phyloP scores from a whole-genome alignment of 2,113 vertebrate species.

The Calidris pygmaea region DNA sequence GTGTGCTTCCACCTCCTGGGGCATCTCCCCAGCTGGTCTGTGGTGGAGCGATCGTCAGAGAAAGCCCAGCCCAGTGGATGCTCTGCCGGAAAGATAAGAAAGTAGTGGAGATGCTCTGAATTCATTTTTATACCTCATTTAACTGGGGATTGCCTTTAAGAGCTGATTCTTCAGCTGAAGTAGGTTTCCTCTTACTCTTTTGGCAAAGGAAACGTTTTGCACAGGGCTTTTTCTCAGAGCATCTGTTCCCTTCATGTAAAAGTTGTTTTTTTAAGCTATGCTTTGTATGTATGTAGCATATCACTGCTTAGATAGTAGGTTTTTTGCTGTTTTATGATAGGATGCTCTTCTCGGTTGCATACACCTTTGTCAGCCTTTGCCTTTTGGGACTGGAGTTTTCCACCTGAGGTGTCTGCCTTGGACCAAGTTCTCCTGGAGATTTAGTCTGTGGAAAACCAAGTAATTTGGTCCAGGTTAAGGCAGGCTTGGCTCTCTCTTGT shows the following conservation, averaged over 20 bases:
- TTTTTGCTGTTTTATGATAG: background rate
- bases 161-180: background rate
- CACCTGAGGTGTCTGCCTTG: background rate
- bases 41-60: background rate
- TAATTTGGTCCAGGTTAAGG: fast-evolving
- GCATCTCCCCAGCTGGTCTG: background rate
- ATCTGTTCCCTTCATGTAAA: background rate
- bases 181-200: background rate
- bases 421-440: background rate
- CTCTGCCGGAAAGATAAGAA: background rate
- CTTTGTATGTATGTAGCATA: background rate
- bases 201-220: background rate
- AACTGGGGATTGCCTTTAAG: background rate
- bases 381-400: background rate
- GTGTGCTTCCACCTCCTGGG: background rate
- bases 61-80: background rate
- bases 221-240: background rate
- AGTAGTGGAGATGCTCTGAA: background rate
- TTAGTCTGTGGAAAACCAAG: background rate
- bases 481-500: background rate
- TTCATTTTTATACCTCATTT: background rate
- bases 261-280: background rate
- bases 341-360: background rate
- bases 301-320: background rate
- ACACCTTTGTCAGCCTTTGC: background rate